Percentiles rank a stretch among this genome's conserved stretches.
These are phyloP conservation scores for Meriones unguiculatus DNA, from an alignment of 2,113 vertebrate genomes.

Conservation along the genomic window DNA sequence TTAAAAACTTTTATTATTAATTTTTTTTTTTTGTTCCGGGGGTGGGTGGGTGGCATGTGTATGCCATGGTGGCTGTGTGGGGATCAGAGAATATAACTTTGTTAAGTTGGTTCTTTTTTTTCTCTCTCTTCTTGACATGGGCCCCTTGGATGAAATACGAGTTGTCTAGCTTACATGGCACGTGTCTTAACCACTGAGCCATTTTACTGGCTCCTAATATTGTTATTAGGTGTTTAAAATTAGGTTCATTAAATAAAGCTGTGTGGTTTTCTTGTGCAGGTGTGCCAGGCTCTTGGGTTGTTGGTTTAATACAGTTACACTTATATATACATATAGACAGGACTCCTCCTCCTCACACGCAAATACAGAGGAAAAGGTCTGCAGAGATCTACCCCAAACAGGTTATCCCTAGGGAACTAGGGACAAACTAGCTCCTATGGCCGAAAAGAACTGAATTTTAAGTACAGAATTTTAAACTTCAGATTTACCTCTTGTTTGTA, in stretches of 20 bases:
- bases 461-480: background rate
- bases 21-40: background rate
- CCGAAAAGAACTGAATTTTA: background rate
- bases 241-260: background rate
- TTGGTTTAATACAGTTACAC: background rate
- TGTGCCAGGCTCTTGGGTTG: background rate
- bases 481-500: slow-evolving; percentile 1
- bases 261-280: background rate
- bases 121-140: background rate
- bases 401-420: background rate
- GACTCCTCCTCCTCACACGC: background rate
- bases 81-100: background rate
- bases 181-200: background rate
- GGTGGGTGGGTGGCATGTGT: background rate
- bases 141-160: background rate
- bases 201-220: background rate
- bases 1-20: background rate
- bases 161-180: background rate
- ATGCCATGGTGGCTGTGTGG: background rate
- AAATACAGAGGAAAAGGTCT: background rate
- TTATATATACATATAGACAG: too few relatives aligned
- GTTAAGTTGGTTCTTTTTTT: background rate
- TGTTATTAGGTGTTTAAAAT: background rate
- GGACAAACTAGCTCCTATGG: background rate
- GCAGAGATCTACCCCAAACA: background rate